Conservation (phyloP, 2,797 vertebrate species). For the Cirrhinus molitorella region DNA sequence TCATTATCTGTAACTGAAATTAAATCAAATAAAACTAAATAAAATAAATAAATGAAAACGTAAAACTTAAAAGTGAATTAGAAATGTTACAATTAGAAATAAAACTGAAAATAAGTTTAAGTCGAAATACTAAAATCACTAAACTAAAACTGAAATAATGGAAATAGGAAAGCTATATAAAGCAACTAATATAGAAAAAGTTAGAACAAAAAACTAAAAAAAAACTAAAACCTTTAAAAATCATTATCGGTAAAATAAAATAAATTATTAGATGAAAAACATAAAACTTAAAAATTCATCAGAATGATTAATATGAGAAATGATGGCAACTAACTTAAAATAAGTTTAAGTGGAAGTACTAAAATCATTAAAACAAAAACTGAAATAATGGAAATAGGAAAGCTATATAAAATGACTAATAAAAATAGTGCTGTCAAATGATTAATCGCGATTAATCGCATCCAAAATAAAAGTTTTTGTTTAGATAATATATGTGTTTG, state of each 20-base stretch:
- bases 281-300: not conserved
- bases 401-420: not conserved
- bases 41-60: too few species aligned
- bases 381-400: not conserved
- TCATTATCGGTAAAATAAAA: too few species aligned
- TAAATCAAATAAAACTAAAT: too few species aligned
- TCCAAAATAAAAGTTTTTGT: too few species aligned
- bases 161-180: not conserved
- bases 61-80: not conserved
- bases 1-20: not conserved
- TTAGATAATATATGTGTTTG: too few species aligned
- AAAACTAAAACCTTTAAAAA: too few species aligned
- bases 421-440: too few species aligned
- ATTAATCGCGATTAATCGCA: too few species aligned
- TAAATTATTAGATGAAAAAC: too few species aligned
- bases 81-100: not conserved
- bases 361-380: not conserved
- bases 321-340: not conserved
- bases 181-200: too few species aligned
- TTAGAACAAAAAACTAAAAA: too few species aligned
- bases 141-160: not conserved
- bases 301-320: not conserved
- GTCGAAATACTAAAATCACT: not conserved
- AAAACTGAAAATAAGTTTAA: not conserved
- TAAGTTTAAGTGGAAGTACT: not conserved